Evolutionary conservation across 2,888 invertebrate species (phyloP), one percentile per base, ranked within the genome.

Genomic region (Amorpha juglandis): DNA sequence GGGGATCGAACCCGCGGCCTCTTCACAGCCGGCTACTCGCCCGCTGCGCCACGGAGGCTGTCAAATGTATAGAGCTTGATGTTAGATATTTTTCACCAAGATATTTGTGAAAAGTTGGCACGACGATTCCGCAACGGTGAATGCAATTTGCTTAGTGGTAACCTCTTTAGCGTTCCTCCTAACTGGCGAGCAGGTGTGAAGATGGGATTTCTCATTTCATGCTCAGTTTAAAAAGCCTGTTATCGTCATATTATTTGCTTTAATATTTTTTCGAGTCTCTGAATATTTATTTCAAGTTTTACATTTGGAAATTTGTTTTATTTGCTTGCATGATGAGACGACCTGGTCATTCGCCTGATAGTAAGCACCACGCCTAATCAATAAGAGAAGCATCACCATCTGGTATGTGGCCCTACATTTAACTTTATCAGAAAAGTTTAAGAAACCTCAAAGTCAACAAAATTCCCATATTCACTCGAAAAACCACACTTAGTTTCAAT

Each of bases 71-170:
- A n/a, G n/a, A n/a, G n/a, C n/a, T n/a, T 77, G 77, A 76, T 74
- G 71, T 74, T 71, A 77, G 71, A 75, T 65, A 77, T 75, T 76
- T n/a, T 69, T 67, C 72, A 66, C 69, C 65, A 63, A 64, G 63
- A 66, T 66, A 66, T 85, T 79, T 78, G 73, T 69, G 72, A 75
- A 80, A 79, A 78, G 78, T 81, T 80, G 78, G 77, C 78, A 75
- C 73, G 77, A 78, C 76, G 78, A 83, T 82, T 76, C 74, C 78
- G 71, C 73, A 74, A 74, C 77, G 80, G 78, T 78, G 79, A 83
- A 87, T 85, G 87, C 86, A 89, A 90, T 90, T 90, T 90, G 83
- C 85, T 86, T 87, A 84, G 87, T 79, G 83, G 86, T 87, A 86
- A 87, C 88, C 86, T 83, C 82, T 85, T 87, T 88, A 87, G 83